Percentiles rank a stretch among this genome's conserved stretches.
Conservation (phyloP, 2,113 vertebrate genomes). For the Suncus etruscus region DNA sequence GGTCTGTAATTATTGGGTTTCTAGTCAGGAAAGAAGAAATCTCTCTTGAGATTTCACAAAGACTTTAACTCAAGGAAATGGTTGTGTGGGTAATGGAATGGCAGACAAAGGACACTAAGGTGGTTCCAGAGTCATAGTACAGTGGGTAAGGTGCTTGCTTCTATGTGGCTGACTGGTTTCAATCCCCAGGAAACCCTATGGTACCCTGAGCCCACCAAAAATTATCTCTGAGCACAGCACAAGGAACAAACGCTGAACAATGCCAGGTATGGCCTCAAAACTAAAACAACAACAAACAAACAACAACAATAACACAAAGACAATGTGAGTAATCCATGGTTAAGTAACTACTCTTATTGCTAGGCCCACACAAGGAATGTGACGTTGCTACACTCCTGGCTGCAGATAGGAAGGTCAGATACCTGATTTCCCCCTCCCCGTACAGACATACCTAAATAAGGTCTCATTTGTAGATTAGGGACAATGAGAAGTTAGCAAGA, state of each 20-base stretch:
- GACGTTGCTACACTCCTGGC: no score
- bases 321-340: neutral
- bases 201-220: no score
- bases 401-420: neutral
- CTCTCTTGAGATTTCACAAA: constrained; percentile 9
- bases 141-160: no score
- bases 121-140: no score
- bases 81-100: neutral
- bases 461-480: neutral
- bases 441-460: neutral
- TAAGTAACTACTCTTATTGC: neutral
- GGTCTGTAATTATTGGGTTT: neutral
- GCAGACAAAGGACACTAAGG: neutral
- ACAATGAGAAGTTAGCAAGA: neutral
- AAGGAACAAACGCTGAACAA: no score
- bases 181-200: no score
- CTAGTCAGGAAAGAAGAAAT: neutral
- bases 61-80: constrained; percentile 5
- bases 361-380: neutral
- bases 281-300: no score
- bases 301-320: neutral
- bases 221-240: neutral
- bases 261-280: no score
- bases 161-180: no score
- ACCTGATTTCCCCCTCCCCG: no score